phyloP scores from a whole-genome alignment of 1,140 invertebrate genomes.

The Diachasma alloeum region DNA sequence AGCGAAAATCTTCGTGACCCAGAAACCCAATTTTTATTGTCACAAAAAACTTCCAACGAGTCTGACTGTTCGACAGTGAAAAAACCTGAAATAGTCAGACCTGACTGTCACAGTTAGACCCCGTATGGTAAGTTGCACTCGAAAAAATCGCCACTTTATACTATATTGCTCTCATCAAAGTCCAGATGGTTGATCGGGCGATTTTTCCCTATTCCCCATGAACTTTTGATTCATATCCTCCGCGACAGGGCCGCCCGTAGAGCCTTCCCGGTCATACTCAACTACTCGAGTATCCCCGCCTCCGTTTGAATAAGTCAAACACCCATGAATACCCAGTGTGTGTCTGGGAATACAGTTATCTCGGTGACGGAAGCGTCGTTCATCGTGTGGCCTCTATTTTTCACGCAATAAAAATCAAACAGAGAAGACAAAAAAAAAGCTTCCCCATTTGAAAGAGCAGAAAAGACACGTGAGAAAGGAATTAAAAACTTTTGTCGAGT shows the following conservation, averaged over 20 bases:
- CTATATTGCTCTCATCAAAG: background rate
- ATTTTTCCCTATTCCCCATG: background rate
- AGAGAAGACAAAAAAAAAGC: background rate
- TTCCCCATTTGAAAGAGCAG: background rate
- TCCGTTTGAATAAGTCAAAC: conserved; percentile 56
- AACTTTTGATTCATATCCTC: conserved; percentile 46
- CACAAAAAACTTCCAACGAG: too few relatives aligned
- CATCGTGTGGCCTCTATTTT: background rate
- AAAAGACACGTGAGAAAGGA: conserved; percentile 2
- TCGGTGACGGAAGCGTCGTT: background rate
- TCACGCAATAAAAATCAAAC: conserved; percentile 6
- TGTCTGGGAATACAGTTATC: conserved; percentile 27
- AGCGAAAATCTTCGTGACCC: too few relatives aligned
- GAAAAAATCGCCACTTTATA: background rate
- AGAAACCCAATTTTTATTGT: too few relatives aligned
- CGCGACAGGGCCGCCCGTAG: conserved; percentile 40
- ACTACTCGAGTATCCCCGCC: conserved; percentile 39
- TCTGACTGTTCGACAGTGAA: too few relatives aligned
- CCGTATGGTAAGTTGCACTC: background rate
- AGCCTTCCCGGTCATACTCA: conserved; percentile 24
- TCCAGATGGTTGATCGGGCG: background rate
- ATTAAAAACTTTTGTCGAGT: background rate
- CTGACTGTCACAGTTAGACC: background rate
- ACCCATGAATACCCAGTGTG: conserved; percentile 57
- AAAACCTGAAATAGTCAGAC: too few relatives aligned